Conservation (phyloP, 64 coral and sea anemone genomes). For the Platygyra sinensis region DNA sequence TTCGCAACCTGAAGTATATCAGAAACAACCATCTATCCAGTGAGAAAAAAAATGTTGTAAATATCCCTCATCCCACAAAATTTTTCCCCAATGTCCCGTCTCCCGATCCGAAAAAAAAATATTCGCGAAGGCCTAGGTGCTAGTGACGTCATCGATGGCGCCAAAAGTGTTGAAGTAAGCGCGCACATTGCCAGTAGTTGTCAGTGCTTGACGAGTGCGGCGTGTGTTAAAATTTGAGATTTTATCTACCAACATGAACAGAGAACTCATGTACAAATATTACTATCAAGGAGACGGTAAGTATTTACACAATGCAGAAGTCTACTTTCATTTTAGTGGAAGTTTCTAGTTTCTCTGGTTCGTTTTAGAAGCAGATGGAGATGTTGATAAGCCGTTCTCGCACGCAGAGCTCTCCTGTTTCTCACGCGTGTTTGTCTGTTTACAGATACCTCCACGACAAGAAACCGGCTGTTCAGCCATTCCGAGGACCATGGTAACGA, state of each 20-base stretch:
- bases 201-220: too few relatives aligned
- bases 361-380: neutral
- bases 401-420: too few relatives aligned
- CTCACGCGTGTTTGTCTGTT: too few relatives aligned
- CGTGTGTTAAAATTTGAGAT: too few relatives aligned
- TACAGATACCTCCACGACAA: too few relatives aligned
- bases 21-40: too few relatives aligned
- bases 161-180: neutral
- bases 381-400: neutral
- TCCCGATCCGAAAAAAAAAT: too few relatives aligned
- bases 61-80: neutral
- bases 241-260: slow-evolving; percentile 17
- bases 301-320: neutral
- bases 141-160: neutral
- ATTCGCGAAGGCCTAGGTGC: neutral
- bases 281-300: slow-evolving; percentile 1
- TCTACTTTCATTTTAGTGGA: neutral
- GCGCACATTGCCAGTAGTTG: neutral
- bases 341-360: neutral
- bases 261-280: neutral
- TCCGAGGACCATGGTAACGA: too few relatives aligned
- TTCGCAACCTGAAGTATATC: too few relatives aligned
- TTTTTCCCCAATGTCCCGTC: neutral
- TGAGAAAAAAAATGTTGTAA: too few relatives aligned
- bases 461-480: too few relatives aligned